Percentiles rank a stretch among this genome's conserved stretches.
Conservation (phyloP, 1,140 invertebrate genomes). For the Caenorhabditis brenneri region DNA sequence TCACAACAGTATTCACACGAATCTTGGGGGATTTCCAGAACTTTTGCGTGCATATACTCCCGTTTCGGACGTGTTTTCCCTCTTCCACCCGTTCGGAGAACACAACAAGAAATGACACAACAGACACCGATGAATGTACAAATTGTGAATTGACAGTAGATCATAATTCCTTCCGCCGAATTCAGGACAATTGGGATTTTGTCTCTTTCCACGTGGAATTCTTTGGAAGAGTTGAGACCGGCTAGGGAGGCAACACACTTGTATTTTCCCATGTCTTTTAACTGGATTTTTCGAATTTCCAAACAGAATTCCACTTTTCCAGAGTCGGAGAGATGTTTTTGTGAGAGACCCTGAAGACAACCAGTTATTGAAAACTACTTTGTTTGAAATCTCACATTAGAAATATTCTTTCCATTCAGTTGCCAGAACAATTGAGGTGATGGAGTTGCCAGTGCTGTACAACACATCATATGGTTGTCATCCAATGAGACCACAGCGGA, state of each 20-base stretch:
- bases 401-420: conserved; percentile 36
- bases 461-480: conserved; percentile 13
- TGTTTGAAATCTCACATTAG: neutral
- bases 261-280: conserved; percentile 33
- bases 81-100: neutral
- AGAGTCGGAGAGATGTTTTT: conserved; percentile 12
- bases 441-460: conserved; percentile 14
- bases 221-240: conserved; percentile 16
- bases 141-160: conserved; percentile 44
- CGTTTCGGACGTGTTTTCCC: conserved; percentile 12
- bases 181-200: conserved; percentile 39
- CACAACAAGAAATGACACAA: conserved; percentile 43
- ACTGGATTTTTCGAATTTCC: neutral
- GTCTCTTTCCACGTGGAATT: conserved; percentile 41
- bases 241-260: conserved; percentile 28
- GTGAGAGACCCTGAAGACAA: neutral
- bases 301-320: conserved; percentile 26
- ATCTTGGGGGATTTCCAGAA: neutral
- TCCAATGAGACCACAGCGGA: neutral
- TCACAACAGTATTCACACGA: neutral
- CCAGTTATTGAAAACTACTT: neutral
- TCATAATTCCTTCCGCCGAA: conserved; percentile 14
- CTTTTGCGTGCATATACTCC: neutral
- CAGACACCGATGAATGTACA: conserved; percentile 34
- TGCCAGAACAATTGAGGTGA: conserved; percentile 36